Percentiles rank a stretch among this genome's conserved stretches.
These are phyloP conservation scores for Desoria tigrina DNA, from an alignment of 2,888 invertebrate species.

Conservation along the genomic window DNA sequence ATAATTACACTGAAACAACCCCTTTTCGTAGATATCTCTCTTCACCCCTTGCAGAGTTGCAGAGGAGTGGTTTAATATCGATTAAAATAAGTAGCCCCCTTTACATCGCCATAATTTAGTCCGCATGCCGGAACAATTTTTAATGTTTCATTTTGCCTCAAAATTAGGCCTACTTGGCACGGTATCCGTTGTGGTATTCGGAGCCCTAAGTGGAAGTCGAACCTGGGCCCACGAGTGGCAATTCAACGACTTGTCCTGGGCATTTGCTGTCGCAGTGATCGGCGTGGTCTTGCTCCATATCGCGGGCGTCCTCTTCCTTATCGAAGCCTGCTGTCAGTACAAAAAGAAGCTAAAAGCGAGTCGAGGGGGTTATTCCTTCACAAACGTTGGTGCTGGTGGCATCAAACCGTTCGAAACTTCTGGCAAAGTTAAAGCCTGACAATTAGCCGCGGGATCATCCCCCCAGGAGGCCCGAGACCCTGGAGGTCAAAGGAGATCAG, in stretches of 20 bases:
- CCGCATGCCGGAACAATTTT: too few species aligned
- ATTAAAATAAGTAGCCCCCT: too few species aligned
- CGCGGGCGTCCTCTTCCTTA: constrained; percentile 73
- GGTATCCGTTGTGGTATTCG: constrained; percentile 85
- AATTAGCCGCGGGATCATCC: constrained; percentile 45
- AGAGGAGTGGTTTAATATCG: too few species aligned
- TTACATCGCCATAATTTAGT: too few species aligned
- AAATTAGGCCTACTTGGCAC: constrained; percentile 71
- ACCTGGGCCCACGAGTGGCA: constrained; percentile 95
- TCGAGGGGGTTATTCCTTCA: constrained; percentile 32
- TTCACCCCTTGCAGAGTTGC: too few species aligned
- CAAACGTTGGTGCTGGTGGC: not conserved
- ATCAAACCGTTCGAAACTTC: not conserved
- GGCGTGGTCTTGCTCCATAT: constrained; percentile 73
- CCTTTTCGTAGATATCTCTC: too few species aligned
- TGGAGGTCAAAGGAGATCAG: not conserved
- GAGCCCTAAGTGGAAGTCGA: constrained; percentile 77
- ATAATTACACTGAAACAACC: too few species aligned
- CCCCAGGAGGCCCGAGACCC: not conserved
- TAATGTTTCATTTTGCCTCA: too few species aligned
- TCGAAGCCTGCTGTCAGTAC: constrained; percentile 73
- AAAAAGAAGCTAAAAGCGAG: constrained; percentile 16
- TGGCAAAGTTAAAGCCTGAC: constrained; percentile 39
- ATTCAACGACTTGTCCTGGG: constrained; percentile 95
- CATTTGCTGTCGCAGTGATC: constrained; percentile 80